Evolutionary conservation across 2,797 vertebrate genomes (phyloP).

Genomic region (Coreius guichenoti): DNA sequence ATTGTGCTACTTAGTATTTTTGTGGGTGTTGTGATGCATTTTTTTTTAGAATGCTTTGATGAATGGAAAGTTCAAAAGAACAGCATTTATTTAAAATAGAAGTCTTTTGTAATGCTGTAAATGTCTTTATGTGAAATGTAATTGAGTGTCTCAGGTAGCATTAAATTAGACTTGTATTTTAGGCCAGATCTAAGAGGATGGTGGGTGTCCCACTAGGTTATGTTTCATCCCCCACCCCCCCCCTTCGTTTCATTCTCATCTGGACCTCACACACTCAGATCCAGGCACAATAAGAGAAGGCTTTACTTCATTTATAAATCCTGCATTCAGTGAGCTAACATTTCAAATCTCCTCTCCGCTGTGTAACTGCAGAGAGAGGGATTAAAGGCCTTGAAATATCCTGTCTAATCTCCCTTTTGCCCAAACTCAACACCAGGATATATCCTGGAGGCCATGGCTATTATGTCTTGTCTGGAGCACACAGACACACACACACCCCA

Average conservation of each 20-base stretch:
- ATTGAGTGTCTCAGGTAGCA: background rate
- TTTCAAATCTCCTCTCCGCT: slow-evolving; percentile 70
- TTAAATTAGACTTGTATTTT: slow-evolving; percentile 1
- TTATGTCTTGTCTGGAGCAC: slow-evolving; percentile 42
- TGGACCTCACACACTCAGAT: slow-evolving; percentile 34
- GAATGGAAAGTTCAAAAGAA: background rate
- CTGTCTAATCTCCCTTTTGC: slow-evolving; percentile 66
- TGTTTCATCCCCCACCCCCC: background rate
- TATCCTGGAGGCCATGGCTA: slow-evolving; percentile 47
- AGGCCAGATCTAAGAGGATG: slow-evolving; percentile 4
- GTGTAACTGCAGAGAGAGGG: slow-evolving; percentile 68
- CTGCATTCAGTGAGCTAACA: slow-evolving; percentile 50
- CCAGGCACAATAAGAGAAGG: slow-evolving; percentile 38
- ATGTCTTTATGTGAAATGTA: background rate
- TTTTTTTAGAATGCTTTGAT: background rate
- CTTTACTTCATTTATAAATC: slow-evolving; percentile 62
- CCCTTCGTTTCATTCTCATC: slow-evolving; percentile 4
- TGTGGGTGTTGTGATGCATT: background rate
- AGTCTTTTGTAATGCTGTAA: background rate
- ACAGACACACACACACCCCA: background rate
- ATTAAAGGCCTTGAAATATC: slow-evolving; percentile 71
- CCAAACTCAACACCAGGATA: slow-evolving; percentile 59
- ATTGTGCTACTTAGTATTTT: background rate
- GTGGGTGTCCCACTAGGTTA: slow-evolving; percentile 1
- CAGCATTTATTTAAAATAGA: too few species aligned